Evolutionary conservation across 2,797 vertebrate genomes (phyloP).

Genomic region (Potorous gilbertii): DNA sequence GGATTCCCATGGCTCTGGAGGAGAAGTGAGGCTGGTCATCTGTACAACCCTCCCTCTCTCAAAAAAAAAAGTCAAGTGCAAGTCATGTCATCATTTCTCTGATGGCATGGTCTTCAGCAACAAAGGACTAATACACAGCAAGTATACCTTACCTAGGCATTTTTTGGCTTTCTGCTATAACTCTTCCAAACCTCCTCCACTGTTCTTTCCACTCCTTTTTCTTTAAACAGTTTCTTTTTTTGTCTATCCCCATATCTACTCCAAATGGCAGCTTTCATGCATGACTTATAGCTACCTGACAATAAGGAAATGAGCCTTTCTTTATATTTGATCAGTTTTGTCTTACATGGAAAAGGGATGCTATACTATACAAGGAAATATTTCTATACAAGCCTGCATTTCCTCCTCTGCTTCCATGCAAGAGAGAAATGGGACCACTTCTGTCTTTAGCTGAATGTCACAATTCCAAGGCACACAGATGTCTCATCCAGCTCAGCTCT

Average conservation of each 20-base stretch:
- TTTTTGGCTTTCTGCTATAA: background rate
- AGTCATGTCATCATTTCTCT: too few relatives aligned
- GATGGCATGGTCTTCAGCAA: too few relatives aligned
- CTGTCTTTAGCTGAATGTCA: conserved; percentile 30
- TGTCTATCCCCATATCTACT: conserved; percentile 18
- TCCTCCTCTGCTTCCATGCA: conserved; percentile 2
- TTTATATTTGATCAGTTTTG: conserved; percentile 57
- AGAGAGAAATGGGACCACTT: conserved; percentile 40
- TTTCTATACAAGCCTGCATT: conserved; percentile 52
- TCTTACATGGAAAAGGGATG: conserved; percentile 27
- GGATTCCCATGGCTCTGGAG: too few relatives aligned
- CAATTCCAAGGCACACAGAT: conserved; percentile 22
- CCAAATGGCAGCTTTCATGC: background rate
- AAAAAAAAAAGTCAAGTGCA: too few relatives aligned
- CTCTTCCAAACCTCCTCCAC: background rate
- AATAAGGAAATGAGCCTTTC: conserved; percentile 55
- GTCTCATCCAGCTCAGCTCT: background rate
- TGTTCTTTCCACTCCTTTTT: background rate
- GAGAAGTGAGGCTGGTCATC: too few relatives aligned
- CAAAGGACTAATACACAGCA: background rate
- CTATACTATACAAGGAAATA: background rate
- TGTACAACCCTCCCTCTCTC: too few relatives aligned
- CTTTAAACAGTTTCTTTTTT: background rate
- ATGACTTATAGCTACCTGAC: conserved; percentile 40
- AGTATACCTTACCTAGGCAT: background rate